phyloP scores from a whole-genome alignment of 2,797 vertebrate genomes.

The Cyclura pinguis region DNA sequence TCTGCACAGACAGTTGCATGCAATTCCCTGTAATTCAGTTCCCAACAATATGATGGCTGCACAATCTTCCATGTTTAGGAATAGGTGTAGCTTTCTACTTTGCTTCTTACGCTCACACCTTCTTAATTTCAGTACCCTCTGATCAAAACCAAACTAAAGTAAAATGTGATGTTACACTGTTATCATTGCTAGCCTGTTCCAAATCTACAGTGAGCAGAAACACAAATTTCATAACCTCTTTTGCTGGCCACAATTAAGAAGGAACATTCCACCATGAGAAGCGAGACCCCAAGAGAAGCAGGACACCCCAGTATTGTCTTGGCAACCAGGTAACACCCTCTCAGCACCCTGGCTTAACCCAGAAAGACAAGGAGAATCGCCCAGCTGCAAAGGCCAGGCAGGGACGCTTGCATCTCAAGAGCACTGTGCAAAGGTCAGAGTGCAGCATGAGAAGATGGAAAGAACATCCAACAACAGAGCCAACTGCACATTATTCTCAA shows the following conservation, averaged over 20 bases:
- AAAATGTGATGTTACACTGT: neutral
- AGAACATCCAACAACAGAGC: neutral
- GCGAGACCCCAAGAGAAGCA: too few species aligned
- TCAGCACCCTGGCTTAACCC: neutral
- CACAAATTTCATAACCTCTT: neutral
- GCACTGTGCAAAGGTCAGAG: neutral
- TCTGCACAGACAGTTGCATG: neutral
- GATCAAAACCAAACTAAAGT: neutral
- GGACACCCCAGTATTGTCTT: neutral
- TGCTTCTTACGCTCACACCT: neutral
- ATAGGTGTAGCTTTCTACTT: neutral
- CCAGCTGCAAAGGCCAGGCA: too few species aligned
- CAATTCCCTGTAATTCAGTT: neutral
- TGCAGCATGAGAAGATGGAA: neutral
- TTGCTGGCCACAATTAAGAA: neutral
- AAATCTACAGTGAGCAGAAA: neutral
- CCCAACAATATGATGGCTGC: neutral
- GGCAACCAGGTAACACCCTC: neutral
- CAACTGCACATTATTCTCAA: neutral
- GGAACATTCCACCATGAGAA: too few species aligned
- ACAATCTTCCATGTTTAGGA: neutral
- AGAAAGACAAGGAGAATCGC: neutral
- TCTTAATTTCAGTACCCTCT: neutral
- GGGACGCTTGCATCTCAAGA: too few species aligned
- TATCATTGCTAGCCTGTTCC: neutral